Base-by-base conservation (phyloP, 2,888 invertebrate genomes). In the Steromphala cineraria region DNA sequence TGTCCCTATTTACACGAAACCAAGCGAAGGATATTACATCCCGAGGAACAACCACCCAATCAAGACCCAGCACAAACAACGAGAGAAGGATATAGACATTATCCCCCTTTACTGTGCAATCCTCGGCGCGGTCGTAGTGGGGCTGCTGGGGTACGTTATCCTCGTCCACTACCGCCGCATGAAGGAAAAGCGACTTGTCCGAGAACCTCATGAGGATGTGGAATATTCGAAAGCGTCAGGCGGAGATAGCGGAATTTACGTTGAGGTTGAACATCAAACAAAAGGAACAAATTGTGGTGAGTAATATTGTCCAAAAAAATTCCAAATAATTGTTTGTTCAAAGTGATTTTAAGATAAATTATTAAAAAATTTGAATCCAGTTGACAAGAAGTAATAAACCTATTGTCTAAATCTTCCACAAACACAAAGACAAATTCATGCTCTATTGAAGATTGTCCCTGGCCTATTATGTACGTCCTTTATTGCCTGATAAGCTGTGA, bases 61-160 rank as follows among this genome's bases (percentile, higher is more conserved):
- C 8, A 31, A 71, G 71, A 71, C 28, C 8, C 31, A 71, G n/a
- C 71, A 71, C 40, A 71, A 71, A 19, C 36, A 31, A 2, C 71
- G 71, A 3, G 84, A 85, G 17, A 82, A 84, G 53, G 86, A 84
- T 40, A 83, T 89, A 53, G 87, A 89, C 83, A 86, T 90, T 75
- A 92, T 93, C 55, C 92, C 93, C 13, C 86, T 93, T 21, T 93
- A 93, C 84, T 93, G 93, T 82, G 88, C 92, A 36, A 84, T 90
- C 13, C 87, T 93, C 52, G 93, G 90, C 1, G 86, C 91, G 4
- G 87, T 93, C 10, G 89, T 93, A 5, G 86, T 92, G 4, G 92
- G 91, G 21, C 88, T 93, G 0, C 83, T 93, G 10, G 88, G 88
- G 71, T 93, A 92, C 84, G 92, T 92, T n/a, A 85, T 91, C 31